Percentiles rank a stretch among this genome's conserved stretches.
These are phyloP conservation scores for Ganaspis sp. DNA, from an alignment of 1,140 invertebrate genomes.

Conservation along the genomic window DNA sequence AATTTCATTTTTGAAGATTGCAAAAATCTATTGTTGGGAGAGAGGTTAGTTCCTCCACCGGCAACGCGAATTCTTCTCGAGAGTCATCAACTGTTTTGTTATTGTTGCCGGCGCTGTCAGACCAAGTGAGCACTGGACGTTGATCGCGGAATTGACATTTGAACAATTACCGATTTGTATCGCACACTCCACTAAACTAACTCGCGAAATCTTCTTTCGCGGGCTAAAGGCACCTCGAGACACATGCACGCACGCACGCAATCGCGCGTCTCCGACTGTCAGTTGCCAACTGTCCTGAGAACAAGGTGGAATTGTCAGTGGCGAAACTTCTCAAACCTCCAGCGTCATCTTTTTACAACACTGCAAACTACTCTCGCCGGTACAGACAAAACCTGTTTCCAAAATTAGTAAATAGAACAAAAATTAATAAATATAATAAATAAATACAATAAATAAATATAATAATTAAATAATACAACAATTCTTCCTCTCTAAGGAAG, in stretches of 20 bases:
- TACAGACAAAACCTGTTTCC: too few species aligned
- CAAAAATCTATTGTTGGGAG: background rate
- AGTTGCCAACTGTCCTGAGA: slow-evolving; percentile 57
- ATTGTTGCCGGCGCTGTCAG: background rate
- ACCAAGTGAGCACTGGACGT: background rate
- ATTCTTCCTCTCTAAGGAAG: too few species aligned
- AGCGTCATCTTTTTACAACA: background rate
- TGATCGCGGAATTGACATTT: background rate
- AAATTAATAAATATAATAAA: too few species aligned
- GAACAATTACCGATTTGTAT: background rate
- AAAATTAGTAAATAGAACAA: too few species aligned
- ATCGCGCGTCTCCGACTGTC: slow-evolving; percentile 51
- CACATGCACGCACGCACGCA: slow-evolving; percentile 46
- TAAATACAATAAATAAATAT: too few species aligned
- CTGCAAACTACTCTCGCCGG: too few species aligned
- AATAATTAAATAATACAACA: too few species aligned
- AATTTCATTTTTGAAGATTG: slow-evolving; percentile 2
- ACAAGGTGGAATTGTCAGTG: background rate
- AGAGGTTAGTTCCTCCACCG: slow-evolving; percentile 24
- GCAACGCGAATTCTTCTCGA: slow-evolving; percentile 1
- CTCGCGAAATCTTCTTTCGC: background rate
- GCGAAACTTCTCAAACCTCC: background rate
- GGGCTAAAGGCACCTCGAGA: background rate
- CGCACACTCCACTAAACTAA: background rate
- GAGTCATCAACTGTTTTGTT: background rate